These are phyloP conservation scores for Lithobates sylvaticus DNA, from an alignment of 2,797 vertebrate genomes.

Conservation along the genomic window DNA sequence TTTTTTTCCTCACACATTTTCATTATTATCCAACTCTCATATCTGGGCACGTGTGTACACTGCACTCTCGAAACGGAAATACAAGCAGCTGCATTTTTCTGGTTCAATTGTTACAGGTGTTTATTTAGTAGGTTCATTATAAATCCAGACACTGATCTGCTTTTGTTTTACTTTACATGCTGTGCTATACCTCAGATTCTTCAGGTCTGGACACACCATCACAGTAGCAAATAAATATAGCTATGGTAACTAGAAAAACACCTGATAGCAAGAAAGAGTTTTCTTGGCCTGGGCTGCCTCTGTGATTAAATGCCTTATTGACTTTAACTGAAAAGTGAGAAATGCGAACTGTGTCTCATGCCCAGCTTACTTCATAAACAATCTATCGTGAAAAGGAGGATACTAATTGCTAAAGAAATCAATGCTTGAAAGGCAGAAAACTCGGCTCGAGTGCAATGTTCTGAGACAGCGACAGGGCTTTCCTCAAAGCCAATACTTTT, in stretches of 20 bases:
- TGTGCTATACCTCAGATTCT: not conserved
- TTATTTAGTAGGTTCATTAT: too few species aligned
- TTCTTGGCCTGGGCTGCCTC: constrained; percentile 26
- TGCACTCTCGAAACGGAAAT: too few species aligned
- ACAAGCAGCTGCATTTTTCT: too few species aligned
- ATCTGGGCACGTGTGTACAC: too few species aligned
- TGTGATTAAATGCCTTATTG: constrained; percentile 56
- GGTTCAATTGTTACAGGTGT: too few species aligned
- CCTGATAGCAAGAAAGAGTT: constrained; percentile 28
- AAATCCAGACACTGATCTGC: not conserved
- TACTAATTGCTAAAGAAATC: constrained; percentile 51
- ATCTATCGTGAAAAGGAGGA: constrained; percentile 33
- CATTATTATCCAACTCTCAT: too few species aligned
- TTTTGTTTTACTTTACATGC: not conserved
- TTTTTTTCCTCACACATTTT: too few species aligned
- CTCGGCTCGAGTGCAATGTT: not conserved
- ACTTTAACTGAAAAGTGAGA: constrained; percentile 50
- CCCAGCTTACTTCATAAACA: constrained; percentile 49
- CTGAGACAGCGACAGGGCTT: constrained; percentile 7
- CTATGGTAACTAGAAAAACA: constrained; percentile 10
- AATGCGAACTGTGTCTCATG: constrained; percentile 36
- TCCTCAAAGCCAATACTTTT: not conserved
- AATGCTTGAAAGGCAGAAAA: constrained; percentile 17
- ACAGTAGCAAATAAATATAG: constrained; percentile 10
- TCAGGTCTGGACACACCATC: not conserved